A percentile compares a stretch with the other conserved stretches of the same genome.
phyloP scores from a whole-genome alignment of 2,113 vertebrate genomes.

The Cryptotis parvus region DNA sequence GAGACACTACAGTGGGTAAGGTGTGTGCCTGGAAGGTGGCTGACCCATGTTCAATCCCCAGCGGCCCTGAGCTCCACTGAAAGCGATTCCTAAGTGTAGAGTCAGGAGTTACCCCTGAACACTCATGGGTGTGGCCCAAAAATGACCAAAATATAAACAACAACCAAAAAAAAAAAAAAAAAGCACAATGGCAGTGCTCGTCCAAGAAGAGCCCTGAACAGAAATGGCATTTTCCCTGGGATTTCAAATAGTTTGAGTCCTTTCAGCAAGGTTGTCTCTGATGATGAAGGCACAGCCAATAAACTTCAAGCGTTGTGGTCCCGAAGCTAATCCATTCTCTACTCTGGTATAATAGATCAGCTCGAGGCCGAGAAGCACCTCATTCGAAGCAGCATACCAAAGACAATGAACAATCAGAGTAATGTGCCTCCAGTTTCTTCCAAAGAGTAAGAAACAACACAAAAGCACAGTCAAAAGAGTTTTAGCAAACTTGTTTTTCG shows the following conservation, averaged over 20 bases:
- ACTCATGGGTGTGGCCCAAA: too few species aligned
- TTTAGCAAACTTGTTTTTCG: not conserved
- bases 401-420: not conserved
- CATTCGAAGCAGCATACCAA: not conserved
- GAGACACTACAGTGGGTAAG: too few species aligned
- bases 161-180: not conserved
- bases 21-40: too few species aligned
- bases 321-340: not conserved
- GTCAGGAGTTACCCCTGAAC: too few species aligned
- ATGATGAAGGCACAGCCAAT: not conserved
- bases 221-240: not conserved
- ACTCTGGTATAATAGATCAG: not conserved
- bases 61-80: too few species aligned
- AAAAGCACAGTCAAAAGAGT: not conserved
- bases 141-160: too few species aligned
- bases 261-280: not conserved
- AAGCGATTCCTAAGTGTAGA: too few species aligned
- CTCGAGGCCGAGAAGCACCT: not conserved
- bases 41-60: too few species aligned
- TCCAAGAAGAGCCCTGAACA: not conserved
- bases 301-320: not conserved
- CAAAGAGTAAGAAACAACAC: not conserved
- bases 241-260: not conserved
- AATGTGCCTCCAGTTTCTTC: not conserved
- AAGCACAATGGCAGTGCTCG: not conserved